Evolutionary conservation across 2,797 vertebrate genomes (phyloP).

Genomic region (Lutjanus campechanus): DNA sequence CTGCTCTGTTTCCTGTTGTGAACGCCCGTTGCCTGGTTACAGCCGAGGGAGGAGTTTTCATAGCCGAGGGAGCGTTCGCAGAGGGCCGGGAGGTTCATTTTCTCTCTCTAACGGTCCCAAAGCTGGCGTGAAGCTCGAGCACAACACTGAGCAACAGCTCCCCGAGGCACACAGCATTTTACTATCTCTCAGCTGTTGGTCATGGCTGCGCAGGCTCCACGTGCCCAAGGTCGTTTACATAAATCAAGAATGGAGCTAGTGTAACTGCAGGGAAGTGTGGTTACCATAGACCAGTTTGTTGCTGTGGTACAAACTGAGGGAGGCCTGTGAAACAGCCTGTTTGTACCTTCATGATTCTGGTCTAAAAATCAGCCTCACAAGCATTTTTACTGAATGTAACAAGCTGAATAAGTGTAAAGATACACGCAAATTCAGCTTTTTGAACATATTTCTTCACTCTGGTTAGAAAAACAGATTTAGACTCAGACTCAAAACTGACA

Average conservation of each 20-base stretch:
- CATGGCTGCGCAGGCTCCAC: conserved; percentile 23
- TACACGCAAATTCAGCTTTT: background rate
- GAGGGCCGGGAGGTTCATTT: conserved; percentile 62
- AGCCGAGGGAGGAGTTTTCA: conserved; percentile 76
- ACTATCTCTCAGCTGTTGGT: conserved; percentile 43
- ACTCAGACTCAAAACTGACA: background rate
- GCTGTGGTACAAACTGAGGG: conserved; percentile 26
- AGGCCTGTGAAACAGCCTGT: conserved; percentile 16
- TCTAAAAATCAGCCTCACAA: conserved; percentile 13
- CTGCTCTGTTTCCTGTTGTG: conserved; percentile 97
- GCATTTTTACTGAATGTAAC: background rate
- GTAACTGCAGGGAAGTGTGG: conserved; percentile 33
- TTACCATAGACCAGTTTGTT: conserved; percentile 25
- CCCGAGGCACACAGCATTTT: conserved; percentile 44
- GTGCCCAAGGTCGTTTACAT: conserved; percentile 34
- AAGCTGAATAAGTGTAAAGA: background rate
- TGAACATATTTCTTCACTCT: background rate
- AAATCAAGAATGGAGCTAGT: conserved; percentile 46
- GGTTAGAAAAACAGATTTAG: background rate
- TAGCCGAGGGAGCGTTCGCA: conserved; percentile 61
- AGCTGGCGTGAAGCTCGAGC: conserved; percentile 51
- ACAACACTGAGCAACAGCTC: conserved; percentile 57
- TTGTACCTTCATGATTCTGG: background rate
- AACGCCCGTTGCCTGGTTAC: conserved; percentile 91
- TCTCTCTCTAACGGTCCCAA: conserved; percentile 46